A percentile compares a stretch with the other conserved stretches of the same genome.
Conservation (phyloP, 2,113 vertebrate genomes). For the Myiozetetes cayanensis region DNA sequence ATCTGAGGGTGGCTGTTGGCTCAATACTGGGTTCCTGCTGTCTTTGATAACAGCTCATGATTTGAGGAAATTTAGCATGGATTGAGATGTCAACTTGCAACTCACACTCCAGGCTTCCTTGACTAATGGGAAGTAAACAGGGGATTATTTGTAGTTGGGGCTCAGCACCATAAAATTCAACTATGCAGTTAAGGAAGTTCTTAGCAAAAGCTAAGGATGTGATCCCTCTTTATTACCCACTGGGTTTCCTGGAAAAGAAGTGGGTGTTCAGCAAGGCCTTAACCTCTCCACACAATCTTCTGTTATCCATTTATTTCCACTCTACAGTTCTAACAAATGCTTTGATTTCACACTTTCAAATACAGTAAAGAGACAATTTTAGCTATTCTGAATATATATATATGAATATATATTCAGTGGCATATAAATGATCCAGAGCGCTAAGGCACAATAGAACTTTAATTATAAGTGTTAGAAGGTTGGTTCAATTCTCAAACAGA, state of each 20-base stretch:
- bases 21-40: constrained; percentile 18
- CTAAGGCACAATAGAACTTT: neutral
- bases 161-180: neutral
- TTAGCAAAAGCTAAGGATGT: neutral
- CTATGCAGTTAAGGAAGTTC: neutral
- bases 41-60: constrained; percentile 35
- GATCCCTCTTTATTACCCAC: neutral
- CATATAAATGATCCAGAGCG: neutral
- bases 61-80: constrained; percentile 39
- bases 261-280: neutral
- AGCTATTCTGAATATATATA: neutral
- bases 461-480: neutral
- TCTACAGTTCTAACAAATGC: neutral
- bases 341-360: neutral
- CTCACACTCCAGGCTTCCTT: neutral
- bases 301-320: neutral
- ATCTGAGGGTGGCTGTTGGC: constrained; percentile 29
- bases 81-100: constrained; percentile 30
- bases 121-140: neutral
- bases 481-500: neutral
- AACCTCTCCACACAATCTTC: neutral
- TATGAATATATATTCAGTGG: neutral
- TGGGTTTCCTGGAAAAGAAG: neutral
- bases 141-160: neutral
- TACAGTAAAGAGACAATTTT: neutral